Evolutionary conservation across 35 echinoderm and acorn worm genomes (phyloP).

Genomic region (Nesometra sesokonis): DNA sequence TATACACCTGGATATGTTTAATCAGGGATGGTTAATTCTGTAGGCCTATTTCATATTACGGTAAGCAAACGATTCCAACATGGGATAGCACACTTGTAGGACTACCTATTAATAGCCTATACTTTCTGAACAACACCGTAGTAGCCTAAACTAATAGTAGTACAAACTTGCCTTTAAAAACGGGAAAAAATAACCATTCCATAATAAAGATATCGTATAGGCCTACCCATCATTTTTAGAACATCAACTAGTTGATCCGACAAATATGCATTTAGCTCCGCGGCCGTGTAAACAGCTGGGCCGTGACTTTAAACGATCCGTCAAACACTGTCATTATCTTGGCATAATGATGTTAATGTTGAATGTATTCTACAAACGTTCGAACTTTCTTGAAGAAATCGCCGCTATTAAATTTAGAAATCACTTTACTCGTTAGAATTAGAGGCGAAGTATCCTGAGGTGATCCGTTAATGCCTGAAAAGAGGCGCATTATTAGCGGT

Average conservation of each 20-base stretch:
- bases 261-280: neutral
- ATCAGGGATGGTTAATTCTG: too few species aligned
- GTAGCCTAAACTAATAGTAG: too few species aligned
- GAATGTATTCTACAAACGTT: neutral
- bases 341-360: neutral
- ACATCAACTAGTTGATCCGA: neutral
- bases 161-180: too few species aligned
- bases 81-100: too few species aligned
- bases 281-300: neutral
- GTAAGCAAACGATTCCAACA: too few species aligned
- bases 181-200: too few species aligned
- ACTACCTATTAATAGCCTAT: too few species aligned
- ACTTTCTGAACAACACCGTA: too few species aligned
- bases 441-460: neutral
- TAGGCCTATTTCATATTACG: too few species aligned
- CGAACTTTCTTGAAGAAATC: neutral
- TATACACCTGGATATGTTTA: too few species aligned
- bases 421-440: neutral
- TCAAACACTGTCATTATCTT: neutral
- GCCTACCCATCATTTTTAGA: too few species aligned
- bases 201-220: too few species aligned
- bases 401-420: neutral
- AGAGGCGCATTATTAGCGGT: neutral
- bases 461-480: neutral
- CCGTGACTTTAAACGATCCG: neutral